These are phyloP conservation scores for Dolichallabes microphthalmus DNA, from an alignment of 2,113 vertebrate species.

Conservation along the genomic window DNA sequence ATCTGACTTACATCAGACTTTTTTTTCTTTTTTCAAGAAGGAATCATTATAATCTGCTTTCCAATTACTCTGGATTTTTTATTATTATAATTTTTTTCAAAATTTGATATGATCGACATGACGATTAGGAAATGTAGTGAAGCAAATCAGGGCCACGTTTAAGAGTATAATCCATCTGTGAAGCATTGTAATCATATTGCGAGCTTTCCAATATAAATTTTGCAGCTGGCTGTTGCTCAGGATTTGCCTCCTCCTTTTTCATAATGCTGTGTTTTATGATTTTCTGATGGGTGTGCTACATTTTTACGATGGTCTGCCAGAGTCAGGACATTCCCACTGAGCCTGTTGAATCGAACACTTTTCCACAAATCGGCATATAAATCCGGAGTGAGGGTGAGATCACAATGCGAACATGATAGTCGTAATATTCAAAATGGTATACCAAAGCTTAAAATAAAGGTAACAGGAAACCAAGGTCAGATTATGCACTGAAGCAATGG, in stretches of 20 bases:
- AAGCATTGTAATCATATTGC: constrained; percentile 8
- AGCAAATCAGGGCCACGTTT: neutral
- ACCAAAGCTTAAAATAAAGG: neutral
- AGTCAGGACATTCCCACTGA: neutral
- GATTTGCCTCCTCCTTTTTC: constrained; percentile 14
- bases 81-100: neutral
- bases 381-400: neutral
- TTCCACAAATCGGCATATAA: neutral
- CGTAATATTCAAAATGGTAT: neutral
- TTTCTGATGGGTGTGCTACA: constrained; percentile 9
- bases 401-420: neutral
- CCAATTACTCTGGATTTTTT: constrained; percentile 44
- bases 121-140: constrained; percentile 25
- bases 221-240: neutral
- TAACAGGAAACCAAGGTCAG: neutral
- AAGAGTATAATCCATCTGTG: constrained; percentile 31
- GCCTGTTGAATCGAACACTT: neutral
- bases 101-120: constrained; percentile 40
- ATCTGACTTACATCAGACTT: constrained; percentile 37
- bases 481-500: neutral
- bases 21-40: neutral
- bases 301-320: constrained; percentile 13
- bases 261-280: neutral
- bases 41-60: constrained; percentile 36
- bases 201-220: constrained; percentile 18